Base-by-base conservation (phyloP, 1,140 invertebrate species). In the Apis cerana region DNA sequence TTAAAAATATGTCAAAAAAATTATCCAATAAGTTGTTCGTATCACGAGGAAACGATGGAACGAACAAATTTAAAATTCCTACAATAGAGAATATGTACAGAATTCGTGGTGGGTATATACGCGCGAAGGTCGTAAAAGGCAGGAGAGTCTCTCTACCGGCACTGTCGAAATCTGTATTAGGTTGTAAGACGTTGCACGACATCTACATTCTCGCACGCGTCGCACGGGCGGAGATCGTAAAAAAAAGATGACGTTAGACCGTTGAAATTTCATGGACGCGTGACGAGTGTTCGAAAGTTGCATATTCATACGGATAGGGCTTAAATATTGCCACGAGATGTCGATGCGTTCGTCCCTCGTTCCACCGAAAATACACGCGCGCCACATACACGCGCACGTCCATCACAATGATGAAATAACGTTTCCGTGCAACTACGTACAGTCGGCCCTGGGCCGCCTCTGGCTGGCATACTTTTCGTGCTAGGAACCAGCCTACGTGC, bases 381-480 rank as follows among this genome's bases (percentile, higher is more conserved):
- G 58, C 4, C 54, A 10, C 11, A 27, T 15, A 33, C 65, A 2
- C 15, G 0, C 65, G 33, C 23, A 1, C 8, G 11, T 7, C 9
- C 19, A 43, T 33, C n/a, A 12, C 11, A 10, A 56, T 56, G 70
- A 56, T 13, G 70, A 72, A 72, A 72, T 2, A 71, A 27, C 69
- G 12, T 58, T 43, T 33, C 3, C 70, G 17, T 12, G 19, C 52
- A 4, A 27, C 11, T 72, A 27, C n/a, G 17, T 43, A 33, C 3
- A 27, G 2, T n/a, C 11, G 33, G 64, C 27, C 27, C 8, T 13
- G n/a, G 23, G 0, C 10, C 19, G 1, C 50, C 33, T n/a, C 21
- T 13, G 27, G 12, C 15, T 71, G 67, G 56, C 67, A 79, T 33
- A 79, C 58, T 80, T 71, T 64, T 52, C 23, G 56, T 43, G n/a